Evolutionary conservation across 2,888 invertebrate species (phyloP), one percentile per base, ranked within the genome.

Genomic region (Entomobrya multifasciata): DNA sequence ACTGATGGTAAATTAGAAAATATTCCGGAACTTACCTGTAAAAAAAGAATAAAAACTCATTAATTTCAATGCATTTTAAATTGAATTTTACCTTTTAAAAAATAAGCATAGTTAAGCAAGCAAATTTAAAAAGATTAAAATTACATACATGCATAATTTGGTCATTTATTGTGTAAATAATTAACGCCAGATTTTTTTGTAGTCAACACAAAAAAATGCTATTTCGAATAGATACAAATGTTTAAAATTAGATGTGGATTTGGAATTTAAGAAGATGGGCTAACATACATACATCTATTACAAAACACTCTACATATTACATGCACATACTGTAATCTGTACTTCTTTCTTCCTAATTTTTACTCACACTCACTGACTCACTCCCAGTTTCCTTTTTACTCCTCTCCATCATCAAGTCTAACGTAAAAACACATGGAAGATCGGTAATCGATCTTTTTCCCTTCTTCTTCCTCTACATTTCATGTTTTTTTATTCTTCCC

Each of bases 391-490:
- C 8, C 15, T 3, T 22, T 3, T 60, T 20, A 11, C 60, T 60
- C 4, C 15, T 60, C 6, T 20, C 22, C 20, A n/a, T 10, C 15
- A 27, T 10, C 15, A 27, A 1, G 22, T 44, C 17, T 67, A 67
- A 20, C 20, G 20, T 44, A 20, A 44, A 44, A 70, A 74, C 20
- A 65, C 76, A 74, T 60, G 78, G 80, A 86, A 74, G 86, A 82
- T 79, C 70, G 78, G 79, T 79, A 82, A 83, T 78, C 83, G 79
- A 82, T 87, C 87, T 83, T 87, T 79, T 78, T 72, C 41, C 60
- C 47, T 22, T 13, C 47, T 41, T 67, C 25, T 25, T 47, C 8
- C 49, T 27, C 36, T 30, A 41, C 65, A 36, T 17, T 67, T 70
- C 57, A 30, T 20, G 1, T 20, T 11, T 65, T 65, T 65, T 25